Conservation (phyloP, 2,888 invertebrate genomes). For the Gasteruption jaculator region DNA sequence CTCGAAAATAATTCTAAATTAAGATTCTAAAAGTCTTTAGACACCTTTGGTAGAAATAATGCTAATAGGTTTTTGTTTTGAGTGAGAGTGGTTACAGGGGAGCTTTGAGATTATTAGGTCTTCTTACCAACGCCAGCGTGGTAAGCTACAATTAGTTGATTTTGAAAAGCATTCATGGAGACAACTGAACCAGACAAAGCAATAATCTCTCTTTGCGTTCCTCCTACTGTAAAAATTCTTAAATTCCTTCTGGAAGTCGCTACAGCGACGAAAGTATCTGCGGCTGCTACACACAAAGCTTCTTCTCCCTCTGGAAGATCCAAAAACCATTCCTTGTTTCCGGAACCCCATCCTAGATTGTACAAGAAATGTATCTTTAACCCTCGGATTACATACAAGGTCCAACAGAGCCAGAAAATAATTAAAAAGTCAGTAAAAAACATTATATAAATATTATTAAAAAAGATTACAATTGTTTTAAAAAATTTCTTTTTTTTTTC, state of each 20-base stretch:
- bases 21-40: too few species aligned
- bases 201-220: constrained; percentile 78
- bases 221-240: constrained; percentile 80
- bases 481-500: background rate
- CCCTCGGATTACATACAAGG: too few species aligned
- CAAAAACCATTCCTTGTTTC: constrained; percentile 83
- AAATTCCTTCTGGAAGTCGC: constrained; percentile 72
- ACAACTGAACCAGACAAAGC: constrained; percentile 72
- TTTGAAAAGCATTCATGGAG: constrained; percentile 60
- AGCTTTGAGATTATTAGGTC: background rate
- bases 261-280: constrained; percentile 71
- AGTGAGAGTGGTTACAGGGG: too few species aligned
- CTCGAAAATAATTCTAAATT: too few species aligned
- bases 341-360: constrained; percentile 57
- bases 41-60: constrained; percentile 1
- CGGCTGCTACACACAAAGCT: constrained; percentile 62
- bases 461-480: too few species aligned
- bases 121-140: constrained; percentile 58
- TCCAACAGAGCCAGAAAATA: too few species aligned
- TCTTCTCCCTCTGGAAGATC: constrained; percentile 77
- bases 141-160: constrained; percentile 63
- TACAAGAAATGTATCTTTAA: too few species aligned
- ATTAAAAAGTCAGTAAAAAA: too few species aligned
- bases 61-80: too few species aligned
- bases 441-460: too few species aligned